phyloP scores from a whole-genome alignment of 2,797 vertebrate genomes.

The Sciurus carolinensis region DNA sequence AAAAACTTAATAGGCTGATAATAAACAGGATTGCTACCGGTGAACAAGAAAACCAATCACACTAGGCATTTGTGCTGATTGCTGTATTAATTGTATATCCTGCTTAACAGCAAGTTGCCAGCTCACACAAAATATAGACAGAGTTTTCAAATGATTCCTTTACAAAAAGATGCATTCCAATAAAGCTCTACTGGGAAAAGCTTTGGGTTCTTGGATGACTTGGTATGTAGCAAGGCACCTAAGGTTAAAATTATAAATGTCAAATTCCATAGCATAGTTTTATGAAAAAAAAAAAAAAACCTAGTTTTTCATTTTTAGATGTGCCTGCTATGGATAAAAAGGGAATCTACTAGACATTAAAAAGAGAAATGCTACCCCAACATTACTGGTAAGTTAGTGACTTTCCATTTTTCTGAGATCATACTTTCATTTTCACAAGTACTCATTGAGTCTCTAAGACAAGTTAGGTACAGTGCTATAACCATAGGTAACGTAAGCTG shows the following conservation, averaged over 20 bases:
- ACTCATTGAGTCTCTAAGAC: background rate
- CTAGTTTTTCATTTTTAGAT: constrained; percentile 32
- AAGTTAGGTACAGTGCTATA: background rate
- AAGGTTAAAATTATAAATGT: background rate
- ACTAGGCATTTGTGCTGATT: background rate
- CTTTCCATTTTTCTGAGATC: background rate
- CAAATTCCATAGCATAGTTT: background rate
- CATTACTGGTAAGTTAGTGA: background rate
- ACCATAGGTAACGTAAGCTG: background rate
- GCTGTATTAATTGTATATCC: background rate
- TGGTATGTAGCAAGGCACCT: background rate
- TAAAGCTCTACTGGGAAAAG: background rate
- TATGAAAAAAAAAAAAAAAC: background rate
- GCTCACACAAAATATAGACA: background rate
- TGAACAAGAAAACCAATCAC: background rate
- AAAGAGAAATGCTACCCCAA: background rate
- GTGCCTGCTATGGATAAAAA: background rate
- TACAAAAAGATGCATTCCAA: background rate
- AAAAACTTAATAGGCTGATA: background rate
- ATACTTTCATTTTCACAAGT: background rate
- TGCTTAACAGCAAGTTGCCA: background rate
- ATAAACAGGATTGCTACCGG: background rate
- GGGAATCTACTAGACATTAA: background rate
- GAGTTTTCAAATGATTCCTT: background rate
- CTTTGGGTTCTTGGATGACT: background rate